Conservation (phyloP, 1,140 invertebrate genomes). For the Saccostrea echinata region DNA sequence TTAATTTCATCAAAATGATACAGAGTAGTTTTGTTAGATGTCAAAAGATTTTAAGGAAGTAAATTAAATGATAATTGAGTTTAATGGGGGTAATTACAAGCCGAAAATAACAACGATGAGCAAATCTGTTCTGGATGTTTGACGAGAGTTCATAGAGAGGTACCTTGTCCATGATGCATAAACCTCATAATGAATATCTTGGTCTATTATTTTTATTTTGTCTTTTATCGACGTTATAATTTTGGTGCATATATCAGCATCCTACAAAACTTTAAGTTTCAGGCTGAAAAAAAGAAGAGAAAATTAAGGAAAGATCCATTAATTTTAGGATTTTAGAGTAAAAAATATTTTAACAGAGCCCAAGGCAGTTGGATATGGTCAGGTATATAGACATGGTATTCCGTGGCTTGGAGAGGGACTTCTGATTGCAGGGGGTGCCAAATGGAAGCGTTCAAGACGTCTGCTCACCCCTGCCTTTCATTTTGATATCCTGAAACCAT, state of each 20-base stretch:
- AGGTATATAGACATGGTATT: not conserved
- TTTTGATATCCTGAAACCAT: constrained; percentile 91
- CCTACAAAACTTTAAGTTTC: too few species aligned
- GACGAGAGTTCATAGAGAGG: too few species aligned
- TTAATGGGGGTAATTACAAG: too few species aligned
- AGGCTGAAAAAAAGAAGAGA: not conserved
- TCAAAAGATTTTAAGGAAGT: not conserved
- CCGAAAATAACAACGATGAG: too few species aligned
- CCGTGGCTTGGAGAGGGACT: constrained; percentile 57
- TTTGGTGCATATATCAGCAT: too few species aligned
- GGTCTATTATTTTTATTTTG: too few species aligned
- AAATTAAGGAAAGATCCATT: not conserved
- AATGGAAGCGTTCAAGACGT: constrained; percentile 89
- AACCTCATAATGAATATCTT: too few species aligned
- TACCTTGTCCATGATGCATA: too few species aligned
- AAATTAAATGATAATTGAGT: not conserved
- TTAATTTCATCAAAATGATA: too few species aligned
- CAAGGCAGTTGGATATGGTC: not conserved
- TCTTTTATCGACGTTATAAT: too few species aligned
- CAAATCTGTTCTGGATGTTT: too few species aligned
- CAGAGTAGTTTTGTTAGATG: too few species aligned
- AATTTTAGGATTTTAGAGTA: not conserved
- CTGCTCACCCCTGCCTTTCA: constrained; percentile 94
- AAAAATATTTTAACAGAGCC: not conserved
- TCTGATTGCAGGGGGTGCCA: constrained; percentile 81